Evolutionary conservation across 2,797 vertebrate species (phyloP), one percentile per base, ranked within the genome.

Genomic region (Lutjanus campechanus): DNA sequence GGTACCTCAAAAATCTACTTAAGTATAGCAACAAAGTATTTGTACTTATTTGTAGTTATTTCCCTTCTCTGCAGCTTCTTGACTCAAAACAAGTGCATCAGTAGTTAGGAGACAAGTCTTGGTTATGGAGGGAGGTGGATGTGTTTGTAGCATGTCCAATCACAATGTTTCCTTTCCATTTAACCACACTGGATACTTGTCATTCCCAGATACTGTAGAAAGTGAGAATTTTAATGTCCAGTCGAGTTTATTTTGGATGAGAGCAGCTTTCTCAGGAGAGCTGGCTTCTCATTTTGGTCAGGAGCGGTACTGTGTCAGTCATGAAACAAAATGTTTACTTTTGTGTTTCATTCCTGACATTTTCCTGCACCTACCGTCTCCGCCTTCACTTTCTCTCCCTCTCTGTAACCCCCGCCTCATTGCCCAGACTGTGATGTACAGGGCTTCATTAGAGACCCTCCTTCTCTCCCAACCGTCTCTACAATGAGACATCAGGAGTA

Each of bases 401-500:
- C 65, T 60, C 44, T 20, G 46, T 53, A 63, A 66, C 40, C 49
- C 43, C 41, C 3, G 15, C 71, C 70, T 76, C 82, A 29, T 66
- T 62, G 77, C 65, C 50, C 63, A 11, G 67, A 51, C 58, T 64
- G 69, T 70, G 79, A 84, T 62, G 20, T 76, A 63, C 41, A 58
- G 47, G 15, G 73, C 60, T 85, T 84, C 85, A 86, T 89, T 69
- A 75, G 58, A 88, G 79, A 73, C 73, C 59, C 73, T 63, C 56
- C 56, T 53, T 68, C 79, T 66, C 60, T 46, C 15, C 65, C 69
- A 76, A 68, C 70, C 41, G 69, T 71, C 77, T 83, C 69, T 65
- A 71, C 88, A 87, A 64, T 82, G 72, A 87, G 75, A 85, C 79
- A 77, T 84, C 79, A 51, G 74, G 64, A 80, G 73, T 84, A 79